These are phyloP conservation scores for Byasa hedistus DNA, from an alignment of 2,888 invertebrate species.

Conservation along the genomic window DNA sequence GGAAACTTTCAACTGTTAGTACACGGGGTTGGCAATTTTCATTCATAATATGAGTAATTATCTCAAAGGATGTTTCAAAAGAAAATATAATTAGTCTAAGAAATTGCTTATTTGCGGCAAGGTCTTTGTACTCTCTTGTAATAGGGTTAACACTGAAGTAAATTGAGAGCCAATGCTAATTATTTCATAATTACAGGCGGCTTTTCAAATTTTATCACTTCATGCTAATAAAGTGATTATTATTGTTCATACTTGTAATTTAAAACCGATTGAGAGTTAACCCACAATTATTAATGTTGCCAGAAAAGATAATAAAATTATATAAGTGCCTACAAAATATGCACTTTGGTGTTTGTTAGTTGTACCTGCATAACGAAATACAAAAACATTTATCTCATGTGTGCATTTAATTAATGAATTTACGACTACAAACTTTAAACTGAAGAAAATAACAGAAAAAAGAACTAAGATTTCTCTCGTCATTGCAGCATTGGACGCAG, in stretches of 20 bases:
- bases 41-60: neutral
- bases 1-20: too few relatives aligned
- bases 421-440: too few relatives aligned
- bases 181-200: slow-evolving; percentile 17
- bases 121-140: neutral
- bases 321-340: too few relatives aligned
- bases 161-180: slow-evolving; percentile 9
- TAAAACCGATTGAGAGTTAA: neutral
- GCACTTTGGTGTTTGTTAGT: too few relatives aligned
- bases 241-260: neutral
- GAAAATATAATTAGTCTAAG: slow-evolving; percentile 31
- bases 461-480: too few relatives aligned
- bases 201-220: neutral
- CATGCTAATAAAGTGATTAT: neutral
- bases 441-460: too few relatives aligned
- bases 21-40: neutral
- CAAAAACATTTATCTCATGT: too few relatives aligned
- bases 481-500: too few relatives aligned
- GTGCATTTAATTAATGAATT: too few relatives aligned
- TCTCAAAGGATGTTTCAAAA: neutral
- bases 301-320: too few relatives aligned
- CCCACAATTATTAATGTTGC: too few relatives aligned
- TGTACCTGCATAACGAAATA: too few relatives aligned
- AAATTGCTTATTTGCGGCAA: slow-evolving; percentile 30
- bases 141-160: slow-evolving; percentile 11